phyloP scores from a whole-genome alignment of 1,140 invertebrate species.

The Pemphigus obesinymphae region DNA sequence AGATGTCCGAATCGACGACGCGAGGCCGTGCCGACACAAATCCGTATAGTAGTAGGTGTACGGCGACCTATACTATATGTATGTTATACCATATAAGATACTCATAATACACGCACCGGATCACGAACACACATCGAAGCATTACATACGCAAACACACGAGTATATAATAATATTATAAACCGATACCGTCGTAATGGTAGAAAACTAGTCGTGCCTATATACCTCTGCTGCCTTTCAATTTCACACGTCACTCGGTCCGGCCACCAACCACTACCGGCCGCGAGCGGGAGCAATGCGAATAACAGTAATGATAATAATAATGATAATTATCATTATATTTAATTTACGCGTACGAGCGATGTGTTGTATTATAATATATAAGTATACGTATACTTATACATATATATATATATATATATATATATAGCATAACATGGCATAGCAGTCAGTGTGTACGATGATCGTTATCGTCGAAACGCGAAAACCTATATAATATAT shows the following conservation, averaged over 20 bases:
- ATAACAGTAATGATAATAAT: not conserved
- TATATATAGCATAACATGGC: too few relatives aligned
- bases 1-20: conserved; percentile 20
- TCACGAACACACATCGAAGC: not conserved
- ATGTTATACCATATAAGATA: not conserved
- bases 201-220: not conserved
- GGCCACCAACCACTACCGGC: not conserved
- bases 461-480: not conserved
- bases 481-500: too few relatives aligned
- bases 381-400: too few relatives aligned
- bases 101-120: not conserved
- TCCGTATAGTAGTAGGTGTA: not conserved
- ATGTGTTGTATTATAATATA: too few relatives aligned
- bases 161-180: too few relatives aligned
- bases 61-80: not conserved
- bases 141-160: not conserved
- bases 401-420: too few relatives aligned
- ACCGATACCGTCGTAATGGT: not conserved
- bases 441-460: too few relatives aligned
- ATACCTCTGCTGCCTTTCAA: too few relatives aligned
- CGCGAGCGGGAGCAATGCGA: not conserved
- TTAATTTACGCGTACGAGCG: too few relatives aligned
- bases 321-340: not conserved
- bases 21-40: not conserved
- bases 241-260: conserved; percentile 19